Evolutionary conservation across 2,888 invertebrate genomes (phyloP).

Genomic region (Phaedon cochleariae): DNA sequence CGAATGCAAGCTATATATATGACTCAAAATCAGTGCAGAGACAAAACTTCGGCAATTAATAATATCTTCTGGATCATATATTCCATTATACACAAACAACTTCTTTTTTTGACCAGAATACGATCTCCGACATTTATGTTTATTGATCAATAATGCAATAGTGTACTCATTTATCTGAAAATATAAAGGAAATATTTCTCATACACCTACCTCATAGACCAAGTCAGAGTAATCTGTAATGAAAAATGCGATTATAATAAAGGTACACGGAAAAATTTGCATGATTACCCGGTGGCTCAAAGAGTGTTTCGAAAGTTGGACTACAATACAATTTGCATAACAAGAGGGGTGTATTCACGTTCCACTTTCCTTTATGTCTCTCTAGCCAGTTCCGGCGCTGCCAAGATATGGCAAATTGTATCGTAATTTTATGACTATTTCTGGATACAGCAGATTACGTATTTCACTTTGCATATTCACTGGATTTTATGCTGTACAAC

Average conservation of each 20-base stretch:
- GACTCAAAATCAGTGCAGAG: no score
- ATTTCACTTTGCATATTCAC: slow-evolving; percentile 45
- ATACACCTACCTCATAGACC: neutral
- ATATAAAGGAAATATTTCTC: no score
- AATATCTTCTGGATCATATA: no score
- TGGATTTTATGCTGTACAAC: neutral
- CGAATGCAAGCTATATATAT: no score
- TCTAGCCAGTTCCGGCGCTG: slow-evolving; percentile 52
- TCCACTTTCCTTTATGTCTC: slow-evolving; percentile 57
- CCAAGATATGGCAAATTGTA: slow-evolving; percentile 56
- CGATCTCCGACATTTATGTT: no score
- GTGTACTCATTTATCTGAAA: no score
- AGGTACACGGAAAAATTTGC: slow-evolving; percentile 53
- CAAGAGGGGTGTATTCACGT: slow-evolving; percentile 54
- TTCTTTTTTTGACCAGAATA: no score
- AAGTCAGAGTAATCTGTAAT: slow-evolving; percentile 35
- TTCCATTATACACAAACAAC: no score
- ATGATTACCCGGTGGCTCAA: slow-evolving; percentile 56
- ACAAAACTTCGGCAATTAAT: no score
- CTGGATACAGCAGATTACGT: slow-evolving; percentile 47
- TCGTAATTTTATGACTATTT: slow-evolving; percentile 55
- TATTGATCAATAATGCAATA: no score
- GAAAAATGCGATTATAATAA: slow-evolving; percentile 55
- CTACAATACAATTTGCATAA: slow-evolving; percentile 62
- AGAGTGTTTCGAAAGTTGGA: slow-evolving; percentile 61